Percentiles rank a stretch among this genome's conserved stretches.
These are phyloP conservation scores for Sinocyclocheilus anophthalmus DNA, from an alignment of 2,113 vertebrate species.

Conservation along the genomic window DNA sequence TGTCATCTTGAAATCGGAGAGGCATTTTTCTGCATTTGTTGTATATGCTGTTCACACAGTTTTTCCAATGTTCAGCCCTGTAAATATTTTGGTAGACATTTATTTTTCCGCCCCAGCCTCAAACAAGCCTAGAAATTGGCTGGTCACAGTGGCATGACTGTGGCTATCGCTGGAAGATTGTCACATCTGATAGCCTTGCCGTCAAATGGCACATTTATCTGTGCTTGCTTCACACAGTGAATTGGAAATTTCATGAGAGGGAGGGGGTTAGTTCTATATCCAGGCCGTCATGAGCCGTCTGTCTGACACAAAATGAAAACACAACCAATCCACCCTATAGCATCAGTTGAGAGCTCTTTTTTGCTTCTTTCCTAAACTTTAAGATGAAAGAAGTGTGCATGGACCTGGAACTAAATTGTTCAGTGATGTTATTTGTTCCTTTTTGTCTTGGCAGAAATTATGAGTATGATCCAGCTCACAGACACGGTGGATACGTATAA, in stretches of 20 bases:
- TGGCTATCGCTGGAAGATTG: conserved; percentile 43
- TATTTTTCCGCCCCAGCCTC: conserved; percentile 43
- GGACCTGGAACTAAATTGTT: background rate
- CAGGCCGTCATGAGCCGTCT: background rate
- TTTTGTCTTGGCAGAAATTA: background rate
- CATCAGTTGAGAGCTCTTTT: background rate
- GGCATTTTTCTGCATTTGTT: conserved; percentile 16
- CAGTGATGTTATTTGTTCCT: background rate
- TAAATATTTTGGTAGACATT: conserved; percentile 53
- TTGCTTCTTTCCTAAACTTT: background rate
- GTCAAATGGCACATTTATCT: conserved; percentile 52
- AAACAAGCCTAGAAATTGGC: conserved; percentile 51
- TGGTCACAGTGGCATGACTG: conserved; percentile 37
- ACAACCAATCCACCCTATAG: background rate
- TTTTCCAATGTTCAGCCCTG: conserved; percentile 25
- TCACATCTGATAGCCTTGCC: conserved; percentile 40
- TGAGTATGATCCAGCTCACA: background rate
- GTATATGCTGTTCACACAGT: conserved; percentile 12
- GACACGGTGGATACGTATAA: background rate
- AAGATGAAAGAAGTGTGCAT: background rate
- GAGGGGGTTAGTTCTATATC: conserved; percentile 4
- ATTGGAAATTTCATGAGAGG: conserved; percentile 31
- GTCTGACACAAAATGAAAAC: background rate
- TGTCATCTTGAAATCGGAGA: background rate
- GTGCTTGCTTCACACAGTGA: conserved; percentile 35